Percentiles rank a stretch among this genome's conserved stretches.
These are phyloP conservation scores for human DNA, from an alignment of 2,113 vertebrate species.

Conservation along the genomic window GRCh38 chr7:6461501-6462000, in stretches of 20 bases:
- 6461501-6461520: background rate
- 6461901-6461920: background rate
- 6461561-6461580: background rate
- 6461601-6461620: background rate
- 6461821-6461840: background rate
- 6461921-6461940: background rate
- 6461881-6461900: background rate
- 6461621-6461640: background rate
- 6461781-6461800: constrained; percentile 8
- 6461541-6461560: background rate
- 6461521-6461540: background rate
- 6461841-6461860: constrained; percentile 52
- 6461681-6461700: background rate
- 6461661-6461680: background rate
- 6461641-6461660: background rate
- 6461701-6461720: background rate
- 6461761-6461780: constrained; percentile 17
- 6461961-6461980: constrained; percentile 36
- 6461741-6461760: background rate
- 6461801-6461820: constrained; percentile 44
- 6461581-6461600: background rate
- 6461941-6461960: constrained; percentile 22
- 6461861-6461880: background rate
- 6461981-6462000: background rate
- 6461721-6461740: background rate